Conservation (phyloP, 2,113 vertebrate genomes). For the Rostratula benghalensis region DNA sequence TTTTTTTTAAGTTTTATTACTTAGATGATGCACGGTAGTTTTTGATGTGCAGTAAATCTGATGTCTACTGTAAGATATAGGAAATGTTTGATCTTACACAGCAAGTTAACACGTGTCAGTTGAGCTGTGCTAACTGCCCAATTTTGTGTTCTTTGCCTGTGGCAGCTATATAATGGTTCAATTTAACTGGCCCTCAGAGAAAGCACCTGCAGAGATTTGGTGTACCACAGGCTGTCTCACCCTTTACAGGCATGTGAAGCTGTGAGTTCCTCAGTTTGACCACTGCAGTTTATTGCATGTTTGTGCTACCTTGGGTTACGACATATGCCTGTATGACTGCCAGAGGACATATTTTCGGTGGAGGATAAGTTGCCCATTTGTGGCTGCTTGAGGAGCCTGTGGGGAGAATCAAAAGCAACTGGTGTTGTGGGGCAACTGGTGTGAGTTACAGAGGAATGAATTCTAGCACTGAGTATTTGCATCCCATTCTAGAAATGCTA, state of each 20-base stretch:
- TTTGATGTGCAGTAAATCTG: neutral
- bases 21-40: neutral
- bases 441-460: neutral
- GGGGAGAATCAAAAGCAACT: neutral
- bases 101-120: conserved; percentile 50
- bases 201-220: conserved; percentile 56
- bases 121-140: conserved; percentile 45
- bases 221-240: conserved; percentile 2
- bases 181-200: conserved; percentile 50
- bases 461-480: neutral
- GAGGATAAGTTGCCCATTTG: neutral
- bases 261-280: conserved; percentile 14
- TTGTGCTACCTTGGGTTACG: neutral
- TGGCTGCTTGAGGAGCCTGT: accelerated
- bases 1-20: neutral
- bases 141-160: conserved; percentile 61
- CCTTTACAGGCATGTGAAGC: conserved; percentile 9
- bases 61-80: neutral
- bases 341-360: neutral
- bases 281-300: neutral
- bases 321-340: neutral
- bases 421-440: neutral
- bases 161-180: conserved; percentile 45
- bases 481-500: neutral
- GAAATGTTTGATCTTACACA: neutral